Conservation (phyloP, 2,888 invertebrate species). For the Pristionchus arcanus region DNA sequence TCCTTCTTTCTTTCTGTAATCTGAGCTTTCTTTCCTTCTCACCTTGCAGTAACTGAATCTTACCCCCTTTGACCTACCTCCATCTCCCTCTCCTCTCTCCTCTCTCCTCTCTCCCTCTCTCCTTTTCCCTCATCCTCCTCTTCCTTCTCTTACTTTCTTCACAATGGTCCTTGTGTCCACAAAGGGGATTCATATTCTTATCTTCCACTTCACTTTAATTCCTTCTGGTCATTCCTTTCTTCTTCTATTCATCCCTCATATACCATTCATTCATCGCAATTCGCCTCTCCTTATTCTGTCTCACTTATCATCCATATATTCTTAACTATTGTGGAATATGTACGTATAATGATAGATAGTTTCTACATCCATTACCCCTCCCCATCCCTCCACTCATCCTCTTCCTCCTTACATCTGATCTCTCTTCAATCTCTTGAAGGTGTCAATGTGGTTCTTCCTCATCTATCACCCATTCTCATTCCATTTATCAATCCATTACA, state of each 20-base stretch:
- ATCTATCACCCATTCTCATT: slow-evolving; percentile 26
- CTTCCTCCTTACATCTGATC: background rate
- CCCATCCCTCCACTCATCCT: background rate
- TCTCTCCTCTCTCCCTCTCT: background rate
- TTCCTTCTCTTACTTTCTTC: too few relatives aligned
- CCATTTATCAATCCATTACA: slow-evolving; percentile 9
- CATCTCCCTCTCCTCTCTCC: background rate
- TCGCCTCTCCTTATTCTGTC: background rate
- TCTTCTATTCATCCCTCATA: background rate
- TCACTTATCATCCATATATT: background rate
- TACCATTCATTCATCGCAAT: background rate
- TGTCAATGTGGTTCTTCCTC: background rate
- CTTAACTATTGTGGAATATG: too few relatives aligned
- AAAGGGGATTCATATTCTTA: slow-evolving; percentile 26
- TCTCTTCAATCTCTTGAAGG: background rate
- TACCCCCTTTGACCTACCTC: slow-evolving; percentile 32
- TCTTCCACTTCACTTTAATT: slow-evolving; percentile 24
- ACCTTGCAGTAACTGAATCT: slow-evolving; percentile 12
- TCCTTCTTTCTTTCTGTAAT: slow-evolving; percentile 2
- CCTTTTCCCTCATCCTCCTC: background rate
- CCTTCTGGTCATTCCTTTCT: background rate
- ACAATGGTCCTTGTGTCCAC: slow-evolving; percentile 22
- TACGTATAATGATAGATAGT: too few relatives aligned
- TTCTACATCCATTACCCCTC: too few relatives aligned
- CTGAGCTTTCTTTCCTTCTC: slow-evolving; percentile 10